These are phyloP conservation scores for Heteromurus nitidus DNA, from an alignment of 2,888 invertebrate genomes.

Conservation along the genomic window DNA sequence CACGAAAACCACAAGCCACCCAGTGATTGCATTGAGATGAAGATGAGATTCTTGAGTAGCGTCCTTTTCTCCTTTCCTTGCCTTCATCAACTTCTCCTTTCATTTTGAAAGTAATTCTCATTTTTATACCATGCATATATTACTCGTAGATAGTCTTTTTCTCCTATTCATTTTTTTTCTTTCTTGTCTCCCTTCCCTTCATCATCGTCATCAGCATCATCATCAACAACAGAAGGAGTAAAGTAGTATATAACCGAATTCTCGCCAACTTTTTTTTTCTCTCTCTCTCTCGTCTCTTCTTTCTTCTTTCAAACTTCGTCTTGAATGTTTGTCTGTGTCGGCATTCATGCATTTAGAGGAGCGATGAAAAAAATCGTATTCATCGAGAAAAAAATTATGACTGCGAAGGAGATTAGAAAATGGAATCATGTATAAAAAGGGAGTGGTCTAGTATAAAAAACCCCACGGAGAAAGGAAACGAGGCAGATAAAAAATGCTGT, in stretches of 20 bases:
- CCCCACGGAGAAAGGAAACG: not conserved
- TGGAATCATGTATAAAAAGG: constrained; percentile 5
- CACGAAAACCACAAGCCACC: no score
- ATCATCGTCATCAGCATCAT: constrained; percentile 1
- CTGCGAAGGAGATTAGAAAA: not conserved
- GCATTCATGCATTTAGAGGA: constrained; percentile 7
- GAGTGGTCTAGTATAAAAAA: constrained; percentile 9
- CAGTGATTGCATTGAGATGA: no score
- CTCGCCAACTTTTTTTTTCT: constrained; percentile 17
- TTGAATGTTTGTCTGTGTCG: not conserved
- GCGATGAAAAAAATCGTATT: constrained; percentile 46
- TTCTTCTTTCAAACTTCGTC: not conserved
- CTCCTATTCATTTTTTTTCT: constrained; percentile 23
- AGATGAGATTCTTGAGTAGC: no score
- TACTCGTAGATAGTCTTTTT: not conserved
- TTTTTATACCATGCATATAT: constrained; percentile 38
- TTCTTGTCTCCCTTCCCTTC: no score
- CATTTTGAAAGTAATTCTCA: constrained; percentile 11
- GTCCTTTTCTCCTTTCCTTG: no score
- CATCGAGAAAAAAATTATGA: constrained; percentile 45
- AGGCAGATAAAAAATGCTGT: not conserved
- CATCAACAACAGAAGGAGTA: constrained; percentile 3
- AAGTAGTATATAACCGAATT: not conserved
- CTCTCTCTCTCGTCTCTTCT: constrained; percentile 1
- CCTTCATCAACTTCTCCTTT: not conserved